phyloP scores from a whole-genome alignment of 2,888 invertebrate genomes.

The Octonoba sinensis region DNA sequence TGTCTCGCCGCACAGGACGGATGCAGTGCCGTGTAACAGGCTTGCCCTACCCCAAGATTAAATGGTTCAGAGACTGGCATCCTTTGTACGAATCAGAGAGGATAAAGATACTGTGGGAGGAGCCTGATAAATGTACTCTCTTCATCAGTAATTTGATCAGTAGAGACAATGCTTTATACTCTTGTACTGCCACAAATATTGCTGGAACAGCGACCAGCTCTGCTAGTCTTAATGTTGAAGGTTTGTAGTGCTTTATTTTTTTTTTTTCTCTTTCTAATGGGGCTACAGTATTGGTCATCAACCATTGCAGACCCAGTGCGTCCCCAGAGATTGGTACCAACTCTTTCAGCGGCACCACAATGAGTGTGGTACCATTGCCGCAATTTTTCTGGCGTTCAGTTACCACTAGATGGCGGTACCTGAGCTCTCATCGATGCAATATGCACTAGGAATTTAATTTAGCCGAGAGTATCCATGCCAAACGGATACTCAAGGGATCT shows the following conservation, averaged over 20 bases:
- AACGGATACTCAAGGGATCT: too few relatives aligned
- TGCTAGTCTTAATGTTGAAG: conserved; percentile 73
- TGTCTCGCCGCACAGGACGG: conserved; percentile 81
- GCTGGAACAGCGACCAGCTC: conserved; percentile 83
- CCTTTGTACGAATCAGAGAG: conserved; percentile 87
- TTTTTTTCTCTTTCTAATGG: too few relatives aligned
- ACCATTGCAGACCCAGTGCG: too few relatives aligned
- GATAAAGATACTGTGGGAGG: conserved; percentile 86
- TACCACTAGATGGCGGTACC: too few relatives aligned
- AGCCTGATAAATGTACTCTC: conserved; percentile 86
- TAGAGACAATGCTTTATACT: conserved; percentile 92
- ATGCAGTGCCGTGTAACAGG: conserved; percentile 91
- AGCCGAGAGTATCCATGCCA: too few relatives aligned
- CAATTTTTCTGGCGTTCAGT: too few relatives aligned
- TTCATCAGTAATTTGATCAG: conserved; percentile 87
- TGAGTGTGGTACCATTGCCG: too few relatives aligned
- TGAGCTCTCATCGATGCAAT: too few relatives aligned
- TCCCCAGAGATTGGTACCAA: too few relatives aligned
- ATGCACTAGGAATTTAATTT: too few relatives aligned
- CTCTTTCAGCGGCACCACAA: too few relatives aligned
- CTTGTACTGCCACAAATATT: conserved; percentile 91
- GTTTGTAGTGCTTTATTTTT: conserved; percentile 67
- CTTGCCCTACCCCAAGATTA: conserved; percentile 92
- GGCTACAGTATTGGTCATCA: too few relatives aligned
- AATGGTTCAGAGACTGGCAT: conserved; percentile 98